phyloP scores from a whole-genome alignment of 2,113 vertebrate species.

The Synchiropus splendidus region DNA sequence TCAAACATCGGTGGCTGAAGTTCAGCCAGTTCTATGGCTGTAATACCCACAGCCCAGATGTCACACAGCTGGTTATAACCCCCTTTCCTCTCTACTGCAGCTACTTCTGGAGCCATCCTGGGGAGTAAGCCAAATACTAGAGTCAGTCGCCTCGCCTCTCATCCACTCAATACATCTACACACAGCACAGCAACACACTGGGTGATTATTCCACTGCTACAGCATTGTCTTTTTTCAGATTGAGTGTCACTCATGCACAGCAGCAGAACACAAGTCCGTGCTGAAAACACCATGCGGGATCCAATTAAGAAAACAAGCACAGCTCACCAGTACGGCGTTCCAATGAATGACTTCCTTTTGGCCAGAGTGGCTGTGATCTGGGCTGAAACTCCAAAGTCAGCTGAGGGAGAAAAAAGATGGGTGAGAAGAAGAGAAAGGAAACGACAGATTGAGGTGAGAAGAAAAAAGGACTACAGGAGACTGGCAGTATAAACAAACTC shows the following conservation, averaged over 20 bases:
- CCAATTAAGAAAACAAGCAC: background rate
- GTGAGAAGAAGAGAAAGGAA: background rate
- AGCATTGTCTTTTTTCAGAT: no score
- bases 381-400: slow-evolving; percentile 96
- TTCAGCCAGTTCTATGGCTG: slow-evolving; percentile 93
- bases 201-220: no score
- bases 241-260: background rate
- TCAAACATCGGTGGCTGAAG: slow-evolving; percentile 98
- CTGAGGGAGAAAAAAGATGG: slow-evolving; percentile 41
- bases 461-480: background rate
- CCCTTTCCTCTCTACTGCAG: slow-evolving; percentile 96
- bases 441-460: background rate
- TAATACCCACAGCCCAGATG: slow-evolving; percentile 97
- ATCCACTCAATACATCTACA: no score
- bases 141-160: background rate
- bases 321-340: slow-evolving; percentile 95
- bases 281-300: background rate
- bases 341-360: slow-evolving; percentile 98
- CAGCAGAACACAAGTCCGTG: background rate
- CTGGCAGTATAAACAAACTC: no score
- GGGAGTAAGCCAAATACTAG: background rate
- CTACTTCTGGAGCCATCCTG: slow-evolving; percentile 98
- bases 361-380: slow-evolving; percentile 98
- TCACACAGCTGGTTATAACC: slow-evolving; percentile 98
- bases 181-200: no score